phyloP scores from a whole-genome alignment of 2,888 invertebrate species.

The Nemapogon koenigi region DNA sequence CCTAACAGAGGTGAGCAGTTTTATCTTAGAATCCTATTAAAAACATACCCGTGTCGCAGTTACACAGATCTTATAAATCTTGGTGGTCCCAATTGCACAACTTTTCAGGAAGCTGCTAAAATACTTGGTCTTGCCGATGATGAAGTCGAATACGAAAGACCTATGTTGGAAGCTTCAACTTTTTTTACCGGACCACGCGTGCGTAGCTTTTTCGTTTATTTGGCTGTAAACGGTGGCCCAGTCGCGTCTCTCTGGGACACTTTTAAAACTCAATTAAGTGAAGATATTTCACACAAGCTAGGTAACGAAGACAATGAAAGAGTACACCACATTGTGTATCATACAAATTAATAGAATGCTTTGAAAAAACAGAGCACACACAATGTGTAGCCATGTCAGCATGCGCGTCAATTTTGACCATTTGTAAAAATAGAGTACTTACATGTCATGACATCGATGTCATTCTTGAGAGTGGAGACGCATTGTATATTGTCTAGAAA shows the following conservation, averaged over 20 bases:
- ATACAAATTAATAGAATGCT: too few species aligned
- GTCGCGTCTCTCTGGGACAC: constrained; percentile 11
- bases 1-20: constrained; percentile 15
- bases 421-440: too few species aligned
- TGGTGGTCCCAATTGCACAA: constrained; percentile 15
- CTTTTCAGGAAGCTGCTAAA: constrained; percentile 16
- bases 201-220: constrained; percentile 13
- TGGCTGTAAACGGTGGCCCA: constrained; percentile 11
- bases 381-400: too few species aligned
- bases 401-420: too few species aligned
- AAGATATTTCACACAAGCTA: constrained; percentile 8
- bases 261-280: constrained; percentile 7
- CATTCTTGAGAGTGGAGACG: too few species aligned
- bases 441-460: too few species aligned
- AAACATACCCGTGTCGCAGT: constrained; percentile 11
- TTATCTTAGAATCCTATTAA: constrained; percentile 12
- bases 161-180: constrained; percentile 12
- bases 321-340: neutral
- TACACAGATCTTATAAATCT: constrained; percentile 12
- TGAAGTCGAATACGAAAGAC: constrained; percentile 12
- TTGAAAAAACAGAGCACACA: too few species aligned
- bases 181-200: constrained; percentile 13
- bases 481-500: too few species aligned
- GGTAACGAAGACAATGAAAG: neutral
- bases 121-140: constrained; percentile 14